Base-by-base conservation (phyloP, 2,888 invertebrate genomes). In the Eledone cirrhosa region DNA sequence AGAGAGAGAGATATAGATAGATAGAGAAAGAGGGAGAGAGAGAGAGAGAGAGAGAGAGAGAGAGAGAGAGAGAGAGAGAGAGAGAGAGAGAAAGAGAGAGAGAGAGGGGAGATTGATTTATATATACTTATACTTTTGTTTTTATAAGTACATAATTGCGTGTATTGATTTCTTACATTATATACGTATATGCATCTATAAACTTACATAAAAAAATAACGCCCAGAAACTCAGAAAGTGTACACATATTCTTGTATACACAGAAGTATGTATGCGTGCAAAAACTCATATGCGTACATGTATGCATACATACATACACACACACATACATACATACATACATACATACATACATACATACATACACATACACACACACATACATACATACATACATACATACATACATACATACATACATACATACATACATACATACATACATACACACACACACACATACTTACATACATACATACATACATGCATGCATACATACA, bases 371-470 rank as follows among this genome's bases (percentile, higher is more conserved):
- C 22, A 63, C 22, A 63, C 27, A 63, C 27, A 63, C 22, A 63
- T 63, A 63, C 22, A 63, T 14, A 2, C 24, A 59, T 59, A 59
- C 13, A 59, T 59, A 59, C 24, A 59, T 59, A 59, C 24, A 4
- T 59, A 4, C 24, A 59, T 59, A 59, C 3, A 59, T 59, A 59
- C 24, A 59, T 59, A 59, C 11, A 11, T 3, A 63, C 76, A 75
- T 22, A n/a, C 59, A 74, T 19, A 41, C 59, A 63, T 53, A 63
- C 29, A 72, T 47, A 24, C 67, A 22, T 29, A 41, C 74, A 53
- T 48, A 74, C 31, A 47, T 33, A 74, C 74, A 19, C 53, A 69
- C 31, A 48, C 41, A 48, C 74, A 69, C 53, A 67, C 48, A 67
- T 69, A 41, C 27, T 27, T 53, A 48, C 27, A 63, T 19, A 27